These are phyloP conservation scores for Sparus aurata DNA, from an alignment of 2,797 vertebrate genomes.

Conservation along the genomic window DNA sequence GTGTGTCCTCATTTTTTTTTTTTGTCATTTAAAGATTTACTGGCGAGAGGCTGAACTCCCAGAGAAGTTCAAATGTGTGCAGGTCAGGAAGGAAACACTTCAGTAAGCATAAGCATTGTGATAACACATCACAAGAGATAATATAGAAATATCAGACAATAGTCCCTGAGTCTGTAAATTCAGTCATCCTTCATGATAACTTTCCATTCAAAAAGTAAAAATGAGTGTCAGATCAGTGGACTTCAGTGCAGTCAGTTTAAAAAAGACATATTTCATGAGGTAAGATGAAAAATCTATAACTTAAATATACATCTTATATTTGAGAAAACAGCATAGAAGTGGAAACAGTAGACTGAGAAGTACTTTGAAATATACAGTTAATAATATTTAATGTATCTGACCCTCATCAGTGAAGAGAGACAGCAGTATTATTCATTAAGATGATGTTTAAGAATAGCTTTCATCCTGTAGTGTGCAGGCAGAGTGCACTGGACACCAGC, in stretches of 20 bases:
- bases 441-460: background rate
- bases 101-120: background rate
- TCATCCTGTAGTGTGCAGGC: slow-evolving; percentile 25
- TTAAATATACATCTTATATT: background rate
- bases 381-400: background rate
- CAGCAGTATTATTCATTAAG: background rate
- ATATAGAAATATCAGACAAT: background rate
- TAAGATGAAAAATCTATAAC: background rate
- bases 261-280: background rate
- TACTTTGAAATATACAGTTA: background rate
- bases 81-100: slow-evolving; percentile 1
- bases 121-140: background rate
- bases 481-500: slow-evolving; percentile 45
- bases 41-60: background rate
- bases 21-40: no score
- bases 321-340: background rate
- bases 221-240: background rate
- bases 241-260: background rate
- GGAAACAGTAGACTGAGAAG: background rate
- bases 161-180: background rate
- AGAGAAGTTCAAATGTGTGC: slow-evolving; percentile 4
- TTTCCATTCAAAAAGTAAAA: background rate
- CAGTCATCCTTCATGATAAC: background rate
- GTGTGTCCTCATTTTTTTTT: no score
- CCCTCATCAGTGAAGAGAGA: background rate